Evolutionary conservation across 2,113 vertebrate genomes (phyloP).

Genomic region (Jacana jacana): DNA sequence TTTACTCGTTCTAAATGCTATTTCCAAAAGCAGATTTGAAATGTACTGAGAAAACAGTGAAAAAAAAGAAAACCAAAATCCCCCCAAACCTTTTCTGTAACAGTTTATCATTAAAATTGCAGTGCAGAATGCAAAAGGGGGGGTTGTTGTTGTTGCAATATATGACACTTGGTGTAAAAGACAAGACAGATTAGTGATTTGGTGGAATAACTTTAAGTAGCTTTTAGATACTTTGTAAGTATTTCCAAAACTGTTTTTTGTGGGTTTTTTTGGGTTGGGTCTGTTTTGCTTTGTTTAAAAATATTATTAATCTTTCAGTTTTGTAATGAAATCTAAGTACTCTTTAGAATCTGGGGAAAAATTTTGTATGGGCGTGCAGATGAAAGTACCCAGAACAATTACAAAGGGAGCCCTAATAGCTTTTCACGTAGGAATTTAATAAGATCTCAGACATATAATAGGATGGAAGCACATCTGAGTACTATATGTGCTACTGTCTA

Average conservation of each 20-base stretch:
- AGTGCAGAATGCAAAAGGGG: neutral
- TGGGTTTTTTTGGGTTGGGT: too few species aligned
- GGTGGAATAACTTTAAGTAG: neutral
- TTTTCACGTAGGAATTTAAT: neutral
- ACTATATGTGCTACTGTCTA: fast-evolving
- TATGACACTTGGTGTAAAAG: neutral
- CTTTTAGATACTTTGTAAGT: neutral
- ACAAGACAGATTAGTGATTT: neutral
- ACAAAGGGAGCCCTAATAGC: neutral
- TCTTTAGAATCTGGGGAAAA: neutral
- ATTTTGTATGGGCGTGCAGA: neutral
- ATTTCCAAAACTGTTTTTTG: neutral
- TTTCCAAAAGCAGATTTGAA: neutral
- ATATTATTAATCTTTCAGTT: neutral
- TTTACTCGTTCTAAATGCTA: neutral
- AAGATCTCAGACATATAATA: neutral
- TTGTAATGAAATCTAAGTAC: neutral
- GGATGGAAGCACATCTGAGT: neutral
- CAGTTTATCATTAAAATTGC: neutral
- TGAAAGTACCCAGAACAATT: neutral
- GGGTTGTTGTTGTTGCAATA: neutral
- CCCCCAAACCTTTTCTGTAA: neutral
- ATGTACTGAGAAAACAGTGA: neutral
- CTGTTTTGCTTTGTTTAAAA: neutral
- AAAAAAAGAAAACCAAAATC: neutral